Base-by-base conservation (phyloP, 2,888 invertebrate genomes). In the Ryuthela nishihirai region DNA sequence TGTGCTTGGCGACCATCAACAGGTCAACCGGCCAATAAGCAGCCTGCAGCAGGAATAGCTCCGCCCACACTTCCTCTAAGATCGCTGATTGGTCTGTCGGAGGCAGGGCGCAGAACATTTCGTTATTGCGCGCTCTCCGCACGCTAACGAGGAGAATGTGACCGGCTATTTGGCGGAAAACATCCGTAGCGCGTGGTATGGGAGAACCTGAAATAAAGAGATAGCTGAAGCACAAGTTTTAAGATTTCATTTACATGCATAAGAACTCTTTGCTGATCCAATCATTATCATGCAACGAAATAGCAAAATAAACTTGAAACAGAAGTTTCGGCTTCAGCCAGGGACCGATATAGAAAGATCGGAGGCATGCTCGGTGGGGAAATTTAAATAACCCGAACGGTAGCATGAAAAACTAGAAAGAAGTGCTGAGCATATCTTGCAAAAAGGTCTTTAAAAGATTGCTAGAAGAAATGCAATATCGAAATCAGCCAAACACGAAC, bases 11-110 rank as follows among this genome's bases (percentile, higher is more conserved):
- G 3, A 63, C 52, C 6, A 52, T 29, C 7, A 62, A 41, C 6
- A 70, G 65, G 53, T 71, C 72, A 5, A 70, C 65, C 18, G 71
- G 71, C 72, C 72, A 72, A 43, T 71, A 69, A 32, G 71, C 68
- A 15, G 71, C 69, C 35, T 70, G 68, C 25, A 72, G 46, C 3
- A 71, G 60, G 49, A 72, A 72, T 4, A 72, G 54, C 46, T 71
- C 70, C 20, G 65, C 62, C 72, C 72, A 72, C n/a, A 67, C 66
- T 21, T 67, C 66, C 36, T 70, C 68, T 43, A 72, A 62, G n/a
- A 71, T 64, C 7, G 66, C 50, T 26, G 66, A 54, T 48, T 68
- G 69, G 35, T 71, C 69, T 35, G 53, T 54, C 17, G 69, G 64
- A 32, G 68, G 67, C 17, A 72, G 61, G n/a, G 67, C 59, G 17